phyloP scores from a whole-genome alignment of 2,113 vertebrate species.

The Tychaedon coryphoeus region DNA sequence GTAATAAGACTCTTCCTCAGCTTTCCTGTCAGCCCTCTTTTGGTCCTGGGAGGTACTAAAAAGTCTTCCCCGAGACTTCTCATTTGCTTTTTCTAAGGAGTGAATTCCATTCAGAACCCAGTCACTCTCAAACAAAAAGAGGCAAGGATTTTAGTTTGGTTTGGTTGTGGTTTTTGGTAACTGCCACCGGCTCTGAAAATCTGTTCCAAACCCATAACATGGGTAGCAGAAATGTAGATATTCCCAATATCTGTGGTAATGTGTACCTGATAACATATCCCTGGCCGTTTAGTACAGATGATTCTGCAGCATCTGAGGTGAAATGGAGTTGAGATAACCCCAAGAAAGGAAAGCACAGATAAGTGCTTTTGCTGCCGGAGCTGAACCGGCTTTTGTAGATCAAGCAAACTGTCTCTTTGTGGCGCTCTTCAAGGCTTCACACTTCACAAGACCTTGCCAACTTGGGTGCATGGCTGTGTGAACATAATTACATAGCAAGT shows the following conservation, averaged over 20 bases:
- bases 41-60: background rate
- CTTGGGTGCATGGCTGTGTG: background rate
- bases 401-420: background rate
- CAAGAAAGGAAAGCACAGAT: background rate
- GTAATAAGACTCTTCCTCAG: background rate
- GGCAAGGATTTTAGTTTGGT: background rate
- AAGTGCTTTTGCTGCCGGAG: background rate
- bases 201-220: background rate
- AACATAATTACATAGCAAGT: background rate
- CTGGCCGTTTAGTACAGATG: background rate
- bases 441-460: background rate
- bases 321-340: background rate
- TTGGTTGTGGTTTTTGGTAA: background rate
- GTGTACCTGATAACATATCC: background rate
- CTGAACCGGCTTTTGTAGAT: background rate
- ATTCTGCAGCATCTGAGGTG: background rate
- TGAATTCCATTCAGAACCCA: background rate
- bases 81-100: background rate
- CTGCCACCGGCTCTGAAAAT: background rate
- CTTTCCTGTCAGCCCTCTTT: background rate
- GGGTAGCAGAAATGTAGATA: background rate
- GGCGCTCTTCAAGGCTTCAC: background rate
- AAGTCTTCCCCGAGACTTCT: rapidly evolving
- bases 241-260: background rate
- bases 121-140: background rate